Evolutionary conservation across 2,797 vertebrate species (phyloP).

Genomic region (Leptodactylus fallax): DNA sequence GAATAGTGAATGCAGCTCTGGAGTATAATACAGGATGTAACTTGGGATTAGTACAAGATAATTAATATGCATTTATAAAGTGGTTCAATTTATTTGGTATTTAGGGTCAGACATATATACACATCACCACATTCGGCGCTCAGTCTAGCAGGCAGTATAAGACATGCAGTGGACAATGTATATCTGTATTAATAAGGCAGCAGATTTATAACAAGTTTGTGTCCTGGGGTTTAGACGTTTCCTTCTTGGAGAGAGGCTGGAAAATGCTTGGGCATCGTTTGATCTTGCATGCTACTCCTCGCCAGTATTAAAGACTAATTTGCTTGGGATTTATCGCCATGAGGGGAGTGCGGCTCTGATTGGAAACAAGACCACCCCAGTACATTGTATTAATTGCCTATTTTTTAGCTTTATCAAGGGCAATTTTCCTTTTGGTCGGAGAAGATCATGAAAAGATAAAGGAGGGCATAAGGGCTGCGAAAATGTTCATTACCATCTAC

Average conservation of each 20-base stretch:
- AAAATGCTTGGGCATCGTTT: conserved; percentile 16
- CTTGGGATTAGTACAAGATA: background rate
- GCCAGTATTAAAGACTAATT: conserved; percentile 54
- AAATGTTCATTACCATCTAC: background rate
- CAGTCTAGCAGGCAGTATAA: background rate
- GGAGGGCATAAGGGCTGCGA: background rate
- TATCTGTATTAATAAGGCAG: conserved; percentile 21
- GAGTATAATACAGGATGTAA: background rate
- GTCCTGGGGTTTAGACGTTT: background rate
- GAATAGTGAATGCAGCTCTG: background rate
- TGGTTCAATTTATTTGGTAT: background rate
- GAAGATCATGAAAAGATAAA: background rate
- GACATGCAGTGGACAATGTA: background rate
- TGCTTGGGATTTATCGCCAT: conserved; percentile 47
- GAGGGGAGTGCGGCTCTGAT: conserved; percentile 25
- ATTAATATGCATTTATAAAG: background rate
- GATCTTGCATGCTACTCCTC: conserved; percentile 56
- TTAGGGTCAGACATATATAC: too few relatives aligned
- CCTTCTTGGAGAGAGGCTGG: conserved; percentile 9
- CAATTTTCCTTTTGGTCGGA: conserved; percentile 21
- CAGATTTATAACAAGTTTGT: conserved; percentile 6
- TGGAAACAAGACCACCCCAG: conserved; percentile 26
- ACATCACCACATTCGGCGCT: too few relatives aligned
- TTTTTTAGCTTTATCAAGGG: background rate
- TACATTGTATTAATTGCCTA: conserved; percentile 45